phyloP scores from a whole-genome alignment of 64 coral and sea anemone species.

The Montipora foliosa region DNA sequence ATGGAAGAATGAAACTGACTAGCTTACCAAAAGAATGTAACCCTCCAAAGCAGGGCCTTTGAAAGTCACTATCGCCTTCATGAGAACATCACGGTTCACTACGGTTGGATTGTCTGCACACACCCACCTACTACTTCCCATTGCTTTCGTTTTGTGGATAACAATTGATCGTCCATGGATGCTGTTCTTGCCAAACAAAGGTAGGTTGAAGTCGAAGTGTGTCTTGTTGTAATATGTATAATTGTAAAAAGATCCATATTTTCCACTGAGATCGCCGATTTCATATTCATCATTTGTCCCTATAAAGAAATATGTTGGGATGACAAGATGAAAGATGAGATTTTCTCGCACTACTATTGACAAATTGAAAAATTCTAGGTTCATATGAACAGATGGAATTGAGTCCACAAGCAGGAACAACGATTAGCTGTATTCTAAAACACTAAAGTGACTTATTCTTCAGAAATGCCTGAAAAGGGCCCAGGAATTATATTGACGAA shows the following conservation, averaged over 20 bases:
- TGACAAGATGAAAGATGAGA: neutral
- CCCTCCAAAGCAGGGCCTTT: conserved; percentile 44
- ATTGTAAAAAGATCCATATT: conserved; percentile 81
- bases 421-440: no score
- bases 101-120: conserved; percentile 69
- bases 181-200: conserved; percentile 89
- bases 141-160: conserved; percentile 67
- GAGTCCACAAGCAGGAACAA: no score
- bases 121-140: conserved; percentile 70
- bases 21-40: conserved; percentile 53
- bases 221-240: neutral
- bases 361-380: no score
- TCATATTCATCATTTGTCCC: conserved; percentile 91
- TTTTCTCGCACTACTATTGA: no score
- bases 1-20: neutral
- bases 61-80: conserved; percentile 40
- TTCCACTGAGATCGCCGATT: conserved; percentile 82
- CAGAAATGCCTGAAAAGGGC: no score
- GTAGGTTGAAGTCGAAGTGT: conserved; percentile 79
- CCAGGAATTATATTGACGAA: no score
- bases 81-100: neutral
- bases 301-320: neutral
- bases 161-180: conserved; percentile 77
- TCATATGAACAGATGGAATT: no score
- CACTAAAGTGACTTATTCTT: no score